phyloP scores from a whole-genome alignment of 2,113 vertebrate genomes.

The Alethe diademata region DNA sequence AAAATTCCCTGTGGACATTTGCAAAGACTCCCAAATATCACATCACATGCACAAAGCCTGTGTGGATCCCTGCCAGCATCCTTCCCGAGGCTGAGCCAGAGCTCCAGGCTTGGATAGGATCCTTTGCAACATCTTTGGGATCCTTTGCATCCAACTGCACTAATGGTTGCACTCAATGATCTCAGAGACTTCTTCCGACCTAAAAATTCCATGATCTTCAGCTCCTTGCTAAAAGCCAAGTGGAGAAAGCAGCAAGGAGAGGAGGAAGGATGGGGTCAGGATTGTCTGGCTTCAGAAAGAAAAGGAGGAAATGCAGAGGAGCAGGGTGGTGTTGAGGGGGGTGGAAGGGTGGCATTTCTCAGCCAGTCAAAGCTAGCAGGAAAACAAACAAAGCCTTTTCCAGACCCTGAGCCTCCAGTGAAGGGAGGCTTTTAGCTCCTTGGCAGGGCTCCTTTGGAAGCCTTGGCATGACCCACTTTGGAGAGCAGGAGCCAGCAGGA shows the following conservation, averaged over 20 bases:
- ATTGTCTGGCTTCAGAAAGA: neutral
- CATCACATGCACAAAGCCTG: accelerated
- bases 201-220: neutral
- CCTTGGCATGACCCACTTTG: conserved; percentile 18
- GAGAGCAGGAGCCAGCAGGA: neutral
- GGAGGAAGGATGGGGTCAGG: neutral
- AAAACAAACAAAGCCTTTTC: conserved; percentile 57
- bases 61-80: neutral
- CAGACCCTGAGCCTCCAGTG: neutral
- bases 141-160: neutral
- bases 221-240: neutral
- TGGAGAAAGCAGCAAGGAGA: neutral
- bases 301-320: neutral
- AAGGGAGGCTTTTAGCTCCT: neutral
- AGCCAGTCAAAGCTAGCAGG: conserved; percentile 1
- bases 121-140: neutral
- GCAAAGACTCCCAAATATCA: neutral
- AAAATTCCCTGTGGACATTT: neutral
- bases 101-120: accelerated
- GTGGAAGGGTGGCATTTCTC: neutral
- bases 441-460: conserved; percentile 28
- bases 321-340: neutral
- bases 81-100: accelerated
- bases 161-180: neutral
- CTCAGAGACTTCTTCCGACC: neutral